Conservation (phyloP, 2,888 invertebrate species). For the Epirrhoe tristata region DNA sequence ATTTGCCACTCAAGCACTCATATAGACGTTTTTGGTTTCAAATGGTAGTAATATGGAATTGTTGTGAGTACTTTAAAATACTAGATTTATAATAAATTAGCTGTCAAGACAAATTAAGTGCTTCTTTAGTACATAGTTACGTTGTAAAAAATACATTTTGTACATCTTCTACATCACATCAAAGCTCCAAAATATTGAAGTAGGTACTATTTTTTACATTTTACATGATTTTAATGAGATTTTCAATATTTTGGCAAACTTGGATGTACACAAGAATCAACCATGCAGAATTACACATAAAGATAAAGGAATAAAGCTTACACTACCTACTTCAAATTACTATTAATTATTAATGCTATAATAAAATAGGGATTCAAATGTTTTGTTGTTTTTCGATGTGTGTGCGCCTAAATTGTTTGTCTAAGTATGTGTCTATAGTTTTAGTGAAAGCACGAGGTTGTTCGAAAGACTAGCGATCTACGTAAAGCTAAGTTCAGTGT, state of each 20-base stretch:
- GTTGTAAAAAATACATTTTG: neutral
- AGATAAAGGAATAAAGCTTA: slow-evolving; percentile 40
- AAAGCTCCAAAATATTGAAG: slow-evolving; percentile 29
- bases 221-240: neutral
- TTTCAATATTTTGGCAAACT: slow-evolving; percentile 34
- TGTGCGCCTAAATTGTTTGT: slow-evolving; percentile 40
- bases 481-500: slow-evolving; percentile 61
- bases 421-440: slow-evolving; percentile 35
- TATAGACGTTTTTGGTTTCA: neutral
- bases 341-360: slow-evolving; percentile 38
- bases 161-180: neutral
- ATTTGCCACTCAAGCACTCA: no score
- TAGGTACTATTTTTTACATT: neutral
- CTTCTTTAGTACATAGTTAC: neutral
- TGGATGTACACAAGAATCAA: slow-evolving; percentile 1
- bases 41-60: neutral
- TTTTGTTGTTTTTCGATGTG: slow-evolving; percentile 36
- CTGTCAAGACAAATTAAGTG: neutral
- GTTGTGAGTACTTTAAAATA: neutral
- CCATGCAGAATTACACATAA: slow-evolving; percentile 27
- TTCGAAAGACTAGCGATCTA: slow-evolving; percentile 52
- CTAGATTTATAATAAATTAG: neutral
- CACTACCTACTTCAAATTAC: slow-evolving; percentile 42
- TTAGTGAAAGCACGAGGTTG: slow-evolving; percentile 38
- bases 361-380: slow-evolving; percentile 30